Evolutionary conservation across 2,888 invertebrate genomes (phyloP).

Genomic region (Tenthredo distinguenda): DNA sequence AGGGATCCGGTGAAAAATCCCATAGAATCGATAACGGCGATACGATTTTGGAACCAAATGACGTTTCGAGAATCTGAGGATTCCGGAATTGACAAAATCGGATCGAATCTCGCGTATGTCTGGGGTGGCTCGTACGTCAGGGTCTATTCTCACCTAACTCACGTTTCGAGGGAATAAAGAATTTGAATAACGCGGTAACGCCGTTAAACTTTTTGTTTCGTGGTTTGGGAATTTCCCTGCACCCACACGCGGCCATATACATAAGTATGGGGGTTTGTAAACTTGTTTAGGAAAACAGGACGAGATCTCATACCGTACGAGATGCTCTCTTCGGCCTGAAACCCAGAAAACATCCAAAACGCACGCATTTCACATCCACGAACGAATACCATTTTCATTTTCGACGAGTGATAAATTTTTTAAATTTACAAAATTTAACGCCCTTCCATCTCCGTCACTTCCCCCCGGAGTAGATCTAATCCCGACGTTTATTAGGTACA

Average conservation of each 20-base stretch:
- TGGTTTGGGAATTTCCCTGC: conserved; percentile 54
- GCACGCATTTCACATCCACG: not conserved
- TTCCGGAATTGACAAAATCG: not conserved
- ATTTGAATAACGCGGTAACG: conserved; percentile 66
- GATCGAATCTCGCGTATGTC: not conserved
- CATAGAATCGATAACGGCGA: not conserved
- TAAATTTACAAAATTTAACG: not conserved
- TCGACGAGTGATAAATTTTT: not conserved
- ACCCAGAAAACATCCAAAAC: not conserved
- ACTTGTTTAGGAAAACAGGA: conserved; percentile 65
- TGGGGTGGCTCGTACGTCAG: conserved; percentile 23
- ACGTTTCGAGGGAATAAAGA: conserved; percentile 24
- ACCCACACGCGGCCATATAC: conserved; percentile 48
- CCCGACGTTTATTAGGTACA: not conserved
- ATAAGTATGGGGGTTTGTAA: conserved; percentile 60
- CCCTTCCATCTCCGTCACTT: not conserved
- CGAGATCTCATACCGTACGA: conserved; percentile 57
- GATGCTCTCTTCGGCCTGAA: not conserved
- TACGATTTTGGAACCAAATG: not conserved
- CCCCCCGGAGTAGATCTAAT: not conserved
- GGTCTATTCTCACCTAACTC: conserved; percentile 11
- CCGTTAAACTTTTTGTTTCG: conserved; percentile 65
- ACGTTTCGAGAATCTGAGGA: not conserved
- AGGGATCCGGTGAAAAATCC: not conserved
- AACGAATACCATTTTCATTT: not conserved